Conservation (phyloP, 92 coral and sea anemone genomes). For the Actinernus sp. region DNA sequence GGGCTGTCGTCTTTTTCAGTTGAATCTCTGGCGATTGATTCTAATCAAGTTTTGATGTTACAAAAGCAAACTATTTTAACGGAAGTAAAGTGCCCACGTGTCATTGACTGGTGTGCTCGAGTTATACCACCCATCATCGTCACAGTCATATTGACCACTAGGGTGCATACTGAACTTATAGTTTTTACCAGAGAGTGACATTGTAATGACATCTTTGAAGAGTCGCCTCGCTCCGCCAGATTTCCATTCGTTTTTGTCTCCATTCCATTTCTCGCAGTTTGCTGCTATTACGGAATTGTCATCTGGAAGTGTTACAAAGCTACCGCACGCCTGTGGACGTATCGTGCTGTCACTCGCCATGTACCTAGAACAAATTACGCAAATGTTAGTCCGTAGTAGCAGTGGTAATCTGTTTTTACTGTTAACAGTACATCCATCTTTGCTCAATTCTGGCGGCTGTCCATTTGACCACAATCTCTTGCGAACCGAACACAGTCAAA, state of each 20-base stretch:
- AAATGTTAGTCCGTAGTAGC: no score
- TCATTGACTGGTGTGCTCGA: background rate
- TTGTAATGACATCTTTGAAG: background rate
- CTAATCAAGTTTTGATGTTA: no score
- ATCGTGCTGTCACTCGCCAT: background rate
- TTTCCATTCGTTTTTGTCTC: background rate
- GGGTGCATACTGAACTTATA: background rate
- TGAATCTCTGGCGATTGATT: no score
- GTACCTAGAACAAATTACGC: no score
- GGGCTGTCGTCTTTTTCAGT: background rate
- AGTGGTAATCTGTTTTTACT: no score
- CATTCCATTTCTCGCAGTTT: background rate
- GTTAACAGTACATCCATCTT: no score
- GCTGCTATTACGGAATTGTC: background rate
- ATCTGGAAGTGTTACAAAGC: background rate
- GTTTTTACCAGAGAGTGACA: background rate
- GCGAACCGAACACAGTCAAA: no score
- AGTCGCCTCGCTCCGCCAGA: background rate
- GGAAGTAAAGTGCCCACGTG: background rate
- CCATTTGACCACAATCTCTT: no score
- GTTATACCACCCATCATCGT: background rate
- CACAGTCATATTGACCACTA: background rate
- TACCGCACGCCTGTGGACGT: background rate
- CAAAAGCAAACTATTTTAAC: no score
- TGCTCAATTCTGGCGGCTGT: no score